These are phyloP conservation scores for Dinomys branickii DNA, from an alignment of 2,113 vertebrate species.

Conservation along the genomic window DNA sequence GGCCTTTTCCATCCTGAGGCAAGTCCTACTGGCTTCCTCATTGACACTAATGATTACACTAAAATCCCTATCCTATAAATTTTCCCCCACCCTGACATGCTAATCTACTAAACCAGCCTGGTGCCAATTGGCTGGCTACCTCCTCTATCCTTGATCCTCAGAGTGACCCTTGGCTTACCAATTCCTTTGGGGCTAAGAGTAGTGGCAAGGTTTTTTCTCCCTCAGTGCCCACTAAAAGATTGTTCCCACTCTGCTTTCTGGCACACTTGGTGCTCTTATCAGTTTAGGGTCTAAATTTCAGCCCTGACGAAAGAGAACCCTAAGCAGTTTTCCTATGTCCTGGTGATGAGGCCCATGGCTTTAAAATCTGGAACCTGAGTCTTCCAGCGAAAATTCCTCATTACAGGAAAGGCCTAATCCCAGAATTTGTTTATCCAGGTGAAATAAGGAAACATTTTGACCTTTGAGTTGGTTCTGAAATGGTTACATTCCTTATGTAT, in stretches of 20 bases:
- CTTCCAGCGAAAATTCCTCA: background rate
- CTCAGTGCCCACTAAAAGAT: background rate
- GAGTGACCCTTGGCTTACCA: conserved; percentile 59
- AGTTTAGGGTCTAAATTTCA: background rate
- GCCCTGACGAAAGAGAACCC: background rate
- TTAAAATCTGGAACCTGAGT: background rate
- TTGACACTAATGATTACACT: conserved; percentile 65
- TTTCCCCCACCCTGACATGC: conserved; percentile 56
- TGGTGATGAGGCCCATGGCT: background rate
- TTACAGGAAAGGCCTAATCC: background rate
- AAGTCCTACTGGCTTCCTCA: conserved; percentile 72
- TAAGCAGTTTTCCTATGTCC: background rate
- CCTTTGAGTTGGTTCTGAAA: background rate
- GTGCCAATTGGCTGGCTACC: conserved; percentile 31
- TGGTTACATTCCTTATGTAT: background rate
- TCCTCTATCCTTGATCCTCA: conserved; percentile 35
- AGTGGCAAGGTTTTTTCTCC: conserved; percentile 18
- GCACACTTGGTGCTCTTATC: background rate
- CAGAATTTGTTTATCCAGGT: background rate
- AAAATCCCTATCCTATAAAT: conserved; percentile 54
- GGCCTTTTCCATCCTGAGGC: conserved; percentile 76
- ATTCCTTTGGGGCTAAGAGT: conserved; percentile 68
- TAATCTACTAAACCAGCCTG: conserved; percentile 70
- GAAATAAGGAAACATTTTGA: background rate
- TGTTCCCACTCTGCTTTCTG: conserved; percentile 36